Evolutionary conservation across 2,113 vertebrate species (phyloP).

Genomic region (Takifugu bimaculatus): DNA sequence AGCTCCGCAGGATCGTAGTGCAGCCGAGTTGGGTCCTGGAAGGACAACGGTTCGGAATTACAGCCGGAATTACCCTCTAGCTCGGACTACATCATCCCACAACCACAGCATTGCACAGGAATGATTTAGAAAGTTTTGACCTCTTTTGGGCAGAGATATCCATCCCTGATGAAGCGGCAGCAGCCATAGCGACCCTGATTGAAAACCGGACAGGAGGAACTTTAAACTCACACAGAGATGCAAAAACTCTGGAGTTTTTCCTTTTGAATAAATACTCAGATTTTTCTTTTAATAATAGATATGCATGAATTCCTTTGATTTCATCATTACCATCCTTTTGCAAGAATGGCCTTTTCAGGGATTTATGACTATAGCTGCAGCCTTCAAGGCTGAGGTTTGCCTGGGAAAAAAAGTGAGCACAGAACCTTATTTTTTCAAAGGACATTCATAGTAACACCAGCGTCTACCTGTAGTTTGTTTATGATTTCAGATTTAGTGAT

Average conservation of each 20-base stretch:
- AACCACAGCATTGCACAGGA: too few species aligned
- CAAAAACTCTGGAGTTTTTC: too few species aligned
- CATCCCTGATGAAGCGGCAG: slow-evolving; percentile 95
- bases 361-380: slow-evolving; percentile 1
- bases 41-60: neutral
- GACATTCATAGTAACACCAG: too few species aligned
- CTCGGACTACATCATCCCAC: neutral
- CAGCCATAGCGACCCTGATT: slow-evolving; percentile 93
- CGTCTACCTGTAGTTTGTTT: slow-evolving; percentile 86
- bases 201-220: neutral
- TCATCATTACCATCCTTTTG: too few species aligned
- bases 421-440: too few species aligned
- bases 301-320: too few species aligned
- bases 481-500: slow-evolving; percentile 95
- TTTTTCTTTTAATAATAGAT: too few species aligned
- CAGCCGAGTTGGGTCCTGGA: slow-evolving; percentile 87
- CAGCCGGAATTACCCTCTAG: neutral
- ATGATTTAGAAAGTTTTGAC: slow-evolving; percentile 53
- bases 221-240: too few species aligned
- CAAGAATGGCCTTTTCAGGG: too few species aligned
- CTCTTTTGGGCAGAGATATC: slow-evolving; percentile 96
- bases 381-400: neutral
- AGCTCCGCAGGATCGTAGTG: slow-evolving; percentile 97
- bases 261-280: too few species aligned
- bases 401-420: too few species aligned